Conservation (phyloP, 2,888 invertebrate species). For the Cerastis rubricosa region DNA sequence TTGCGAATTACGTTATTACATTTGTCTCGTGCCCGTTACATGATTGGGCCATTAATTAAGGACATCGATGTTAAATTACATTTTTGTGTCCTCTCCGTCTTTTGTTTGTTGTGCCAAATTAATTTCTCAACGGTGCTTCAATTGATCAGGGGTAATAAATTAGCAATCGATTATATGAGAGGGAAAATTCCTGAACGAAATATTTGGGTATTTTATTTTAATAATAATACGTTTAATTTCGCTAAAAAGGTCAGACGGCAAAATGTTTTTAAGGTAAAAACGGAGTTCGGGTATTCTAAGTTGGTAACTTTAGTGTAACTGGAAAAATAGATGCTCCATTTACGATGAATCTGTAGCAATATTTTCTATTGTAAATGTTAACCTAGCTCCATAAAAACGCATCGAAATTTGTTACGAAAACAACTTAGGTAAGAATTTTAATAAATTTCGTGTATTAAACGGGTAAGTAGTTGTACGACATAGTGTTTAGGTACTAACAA, state of each 20-base stretch:
- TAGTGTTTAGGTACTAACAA: not conserved
- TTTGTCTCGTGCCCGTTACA: slow-evolving; percentile 59
- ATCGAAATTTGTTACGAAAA: slow-evolving; percentile 8
- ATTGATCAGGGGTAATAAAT: slow-evolving; percentile 45
- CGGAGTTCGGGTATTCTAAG: not conserved
- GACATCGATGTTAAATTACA: slow-evolving; percentile 66
- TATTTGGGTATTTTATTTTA: not conserved
- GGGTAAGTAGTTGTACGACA: not conserved
- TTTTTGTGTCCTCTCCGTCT: slow-evolving; percentile 52
- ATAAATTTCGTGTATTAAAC: not conserved
- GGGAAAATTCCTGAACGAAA: slow-evolving; percentile 1
- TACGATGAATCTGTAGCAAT: slow-evolving; percentile 6
- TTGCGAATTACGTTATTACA: slow-evolving; percentile 63
- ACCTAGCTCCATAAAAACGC: not conserved
- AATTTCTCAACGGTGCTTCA: slow-evolving; percentile 58
- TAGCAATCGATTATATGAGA: slow-evolving; percentile 28
- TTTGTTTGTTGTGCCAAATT: slow-evolving; percentile 49
- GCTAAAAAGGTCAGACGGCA: slow-evolving; percentile 13
- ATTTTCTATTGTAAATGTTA: slow-evolving; percentile 31
- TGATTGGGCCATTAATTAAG: slow-evolving; percentile 69
- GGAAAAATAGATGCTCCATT: slow-evolving; percentile 18
- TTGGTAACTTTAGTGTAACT: slow-evolving; percentile 14
- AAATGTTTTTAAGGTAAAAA: slow-evolving; percentile 14
- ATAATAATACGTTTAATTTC: slow-evolving; percentile 25
- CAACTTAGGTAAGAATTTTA: not conserved